Conservation (phyloP, 2,888 invertebrate species). For the Sylvicola cinctus region DNA sequence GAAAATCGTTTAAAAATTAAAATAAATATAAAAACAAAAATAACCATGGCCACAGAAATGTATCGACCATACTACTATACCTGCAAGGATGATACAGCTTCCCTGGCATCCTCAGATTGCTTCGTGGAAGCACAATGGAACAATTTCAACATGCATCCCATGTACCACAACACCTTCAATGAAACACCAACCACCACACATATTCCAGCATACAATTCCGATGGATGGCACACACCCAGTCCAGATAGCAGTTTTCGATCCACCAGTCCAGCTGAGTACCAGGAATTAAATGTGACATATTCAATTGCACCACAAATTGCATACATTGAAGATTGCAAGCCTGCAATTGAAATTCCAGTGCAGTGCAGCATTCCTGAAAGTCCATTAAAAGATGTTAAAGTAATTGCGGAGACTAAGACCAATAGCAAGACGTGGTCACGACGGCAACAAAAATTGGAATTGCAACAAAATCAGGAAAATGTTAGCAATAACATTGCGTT, state of each 20-base stretch:
- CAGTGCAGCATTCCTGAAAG: neutral
- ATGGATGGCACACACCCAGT: constrained; percentile 25
- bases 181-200: neutral
- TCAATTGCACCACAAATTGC: constrained; percentile 7
- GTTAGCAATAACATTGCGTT: neutral
- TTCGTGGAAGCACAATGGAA: neutral
- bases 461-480: neutral
- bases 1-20: too few relatives aligned
- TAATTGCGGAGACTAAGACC: neutral
- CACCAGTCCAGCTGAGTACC: constrained; percentile 24
- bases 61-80: constrained; percentile 25
- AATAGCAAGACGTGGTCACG: neutral
- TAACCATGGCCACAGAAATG: constrained; percentile 23
- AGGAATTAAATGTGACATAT: constrained; percentile 13
- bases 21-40: constrained; percentile 17
- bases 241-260: constrained; percentile 23
- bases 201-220: constrained; percentile 13
- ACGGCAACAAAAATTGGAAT: too few relatives aligned
- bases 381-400: neutral
- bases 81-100: constrained; percentile 10
- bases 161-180: neutral
- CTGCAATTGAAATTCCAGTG: neutral
- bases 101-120: neutral
- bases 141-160: neutral
- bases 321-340: too few relatives aligned